phyloP scores from a whole-genome alignment of 1,140 invertebrate genomes.

The Drosophila guanche region DNA sequence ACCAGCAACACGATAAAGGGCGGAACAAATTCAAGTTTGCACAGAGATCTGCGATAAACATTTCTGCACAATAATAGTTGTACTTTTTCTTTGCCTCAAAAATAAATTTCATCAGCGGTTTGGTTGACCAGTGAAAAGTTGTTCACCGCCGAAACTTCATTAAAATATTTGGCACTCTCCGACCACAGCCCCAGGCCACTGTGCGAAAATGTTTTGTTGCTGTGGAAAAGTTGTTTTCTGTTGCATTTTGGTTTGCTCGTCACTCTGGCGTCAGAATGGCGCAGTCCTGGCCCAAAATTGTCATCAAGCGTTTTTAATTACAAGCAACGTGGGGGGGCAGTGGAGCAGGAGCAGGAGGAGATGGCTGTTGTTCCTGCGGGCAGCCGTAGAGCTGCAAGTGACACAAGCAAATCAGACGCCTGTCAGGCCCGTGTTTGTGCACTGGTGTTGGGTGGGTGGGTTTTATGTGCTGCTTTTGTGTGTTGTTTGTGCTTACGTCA shows the following conservation, averaged over 20 bases:
- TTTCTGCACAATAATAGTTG: background rate
- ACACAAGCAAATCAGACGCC: constrained; percentile 81
- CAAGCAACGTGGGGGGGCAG: constrained; percentile 33
- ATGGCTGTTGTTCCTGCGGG: constrained; percentile 55
- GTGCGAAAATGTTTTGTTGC: constrained; percentile 35
- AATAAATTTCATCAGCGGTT: constrained; percentile 36
- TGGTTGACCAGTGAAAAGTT: constrained; percentile 33
- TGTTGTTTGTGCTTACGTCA: constrained; percentile 56
- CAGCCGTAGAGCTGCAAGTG: constrained; percentile 78
- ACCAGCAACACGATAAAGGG: too few species aligned
- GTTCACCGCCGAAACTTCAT: constrained; percentile 39
- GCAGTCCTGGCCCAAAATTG: constrained; percentile 68
- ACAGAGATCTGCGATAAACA: too few species aligned
- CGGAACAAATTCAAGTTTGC: too few species aligned
- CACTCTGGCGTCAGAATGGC: constrained; percentile 48
- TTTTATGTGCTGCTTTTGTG: too few species aligned
- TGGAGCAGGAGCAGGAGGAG: constrained; percentile 1
- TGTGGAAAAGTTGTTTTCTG: constrained; percentile 47
- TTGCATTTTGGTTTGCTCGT: constrained; percentile 56
- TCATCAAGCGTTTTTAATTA: constrained; percentile 82
- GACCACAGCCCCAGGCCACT: constrained; percentile 6
- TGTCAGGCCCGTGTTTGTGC: constrained; percentile 66
- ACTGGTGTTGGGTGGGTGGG: background rate
- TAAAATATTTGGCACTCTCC: constrained; percentile 28
- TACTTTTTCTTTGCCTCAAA: constrained; percentile 7